Evolutionary conservation across 1,140 invertebrate species (phyloP).

Genomic region (Dendroctonus ponderosae): DNA sequence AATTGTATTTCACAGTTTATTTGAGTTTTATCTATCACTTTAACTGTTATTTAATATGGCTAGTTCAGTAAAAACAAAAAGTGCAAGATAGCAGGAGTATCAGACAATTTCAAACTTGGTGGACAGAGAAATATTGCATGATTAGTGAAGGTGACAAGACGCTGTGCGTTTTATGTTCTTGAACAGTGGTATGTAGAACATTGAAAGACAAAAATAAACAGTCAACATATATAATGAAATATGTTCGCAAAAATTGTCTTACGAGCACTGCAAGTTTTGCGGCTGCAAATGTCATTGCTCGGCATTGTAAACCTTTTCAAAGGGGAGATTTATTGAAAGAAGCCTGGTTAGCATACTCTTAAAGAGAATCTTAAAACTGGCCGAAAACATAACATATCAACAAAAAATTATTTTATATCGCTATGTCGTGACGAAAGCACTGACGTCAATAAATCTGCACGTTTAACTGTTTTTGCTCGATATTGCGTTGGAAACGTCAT

Average conservation of each 20-base stretch:
- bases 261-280: conserved; percentile 30
- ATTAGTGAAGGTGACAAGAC: conserved; percentile 33
- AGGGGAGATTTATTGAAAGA: conserved; percentile 19
- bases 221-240: conserved; percentile 34
- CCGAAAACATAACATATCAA: conserved; percentile 35
- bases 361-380: conserved; percentile 36
- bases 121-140: conserved; percentile 36
- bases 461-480: conserved; percentile 14
- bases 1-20: not conserved
- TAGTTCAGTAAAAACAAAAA: conserved; percentile 30
- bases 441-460: conserved; percentile 5
- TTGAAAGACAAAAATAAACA: conserved; percentile 34
- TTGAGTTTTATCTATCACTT: conserved; percentile 6
- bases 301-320: not conserved
- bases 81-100: conserved; percentile 15
- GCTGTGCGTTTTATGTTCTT: conserved; percentile 37
- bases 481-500: conserved; percentile 12
- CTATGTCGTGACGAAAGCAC: conserved; percentile 14
- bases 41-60: conserved; percentile 24
- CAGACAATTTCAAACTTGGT: conserved; percentile 35
- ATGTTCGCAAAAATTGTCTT: conserved; percentile 28
- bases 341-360: conserved; percentile 32
- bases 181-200: conserved; percentile 36
- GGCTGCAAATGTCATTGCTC: conserved; percentile 33
- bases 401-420: conserved; percentile 24